A percentile compares a stretch with the other conserved stretches of the same genome.
phyloP scores from a whole-genome alignment of 1,140 invertebrate species.

The Tribolium madens region DNA sequence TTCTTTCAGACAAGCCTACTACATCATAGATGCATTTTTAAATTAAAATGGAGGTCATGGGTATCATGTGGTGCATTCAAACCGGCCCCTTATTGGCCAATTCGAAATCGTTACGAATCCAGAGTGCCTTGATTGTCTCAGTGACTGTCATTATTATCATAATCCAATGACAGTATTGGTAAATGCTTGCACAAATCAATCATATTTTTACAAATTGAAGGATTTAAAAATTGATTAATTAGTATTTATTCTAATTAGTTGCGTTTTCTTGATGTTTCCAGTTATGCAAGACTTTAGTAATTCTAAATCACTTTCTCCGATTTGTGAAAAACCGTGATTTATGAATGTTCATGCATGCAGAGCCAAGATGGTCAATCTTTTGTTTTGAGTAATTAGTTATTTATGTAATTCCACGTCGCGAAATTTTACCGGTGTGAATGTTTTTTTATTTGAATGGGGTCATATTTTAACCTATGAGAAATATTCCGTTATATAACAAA shows the following conservation, averaged over 20 bases:
- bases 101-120: neutral
- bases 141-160: neutral
- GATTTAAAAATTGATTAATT: neutral
- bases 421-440: neutral
- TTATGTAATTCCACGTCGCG: neutral
- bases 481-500: neutral
- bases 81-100: neutral
- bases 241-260: neutral
- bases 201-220: neutral
- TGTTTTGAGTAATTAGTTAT: neutral
- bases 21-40: neutral
- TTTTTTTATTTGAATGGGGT: neutral
- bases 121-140: neutral
- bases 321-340: neutral
- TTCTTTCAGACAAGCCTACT: too few relatives aligned
- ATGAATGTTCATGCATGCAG: neutral
- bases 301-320: neutral
- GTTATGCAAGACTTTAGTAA: neutral
- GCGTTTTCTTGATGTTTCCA: neutral
- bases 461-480: neutral
- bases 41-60: neutral
- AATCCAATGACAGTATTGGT: neutral
- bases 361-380: neutral
- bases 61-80: too few relatives aligned
- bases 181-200: neutral